Percentiles rank a stretch among this genome's conserved stretches.
These are phyloP conservation scores for Lycocerus yunnanus DNA, from an alignment of 2,888 invertebrate genomes.

Conservation along the genomic window DNA sequence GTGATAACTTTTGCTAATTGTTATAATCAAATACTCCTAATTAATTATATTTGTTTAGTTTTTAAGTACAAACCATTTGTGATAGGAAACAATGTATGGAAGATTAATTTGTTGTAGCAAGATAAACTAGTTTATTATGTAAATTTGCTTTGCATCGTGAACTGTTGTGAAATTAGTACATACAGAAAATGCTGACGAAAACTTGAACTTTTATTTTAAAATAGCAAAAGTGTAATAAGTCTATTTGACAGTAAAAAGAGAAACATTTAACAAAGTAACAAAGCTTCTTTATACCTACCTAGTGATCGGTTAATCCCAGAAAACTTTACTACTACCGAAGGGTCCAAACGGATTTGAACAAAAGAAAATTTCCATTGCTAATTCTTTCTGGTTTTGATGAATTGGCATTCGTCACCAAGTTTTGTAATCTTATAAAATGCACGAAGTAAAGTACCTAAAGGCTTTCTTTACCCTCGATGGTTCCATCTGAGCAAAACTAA, in stretches of 20 bases:
- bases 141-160: background rate
- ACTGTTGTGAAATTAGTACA: background rate
- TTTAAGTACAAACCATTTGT: background rate
- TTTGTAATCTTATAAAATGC: background rate
- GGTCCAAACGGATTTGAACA: background rate
- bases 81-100: background rate
- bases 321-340: background rate
- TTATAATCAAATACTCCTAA: too few relatives aligned
- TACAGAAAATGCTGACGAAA: background rate
- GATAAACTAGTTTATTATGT: background rate
- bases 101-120: background rate
- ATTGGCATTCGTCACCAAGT: background rate
- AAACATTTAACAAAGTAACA: background rate
- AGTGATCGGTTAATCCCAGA: background rate
- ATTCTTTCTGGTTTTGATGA: constrained; percentile 1
- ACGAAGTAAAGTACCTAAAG: too few relatives aligned
- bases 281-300: background rate
- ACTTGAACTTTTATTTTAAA: background rate
- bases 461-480: too few relatives aligned
- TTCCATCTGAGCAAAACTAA: background rate
- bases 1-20: too few relatives aligned
- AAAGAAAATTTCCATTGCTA: constrained; percentile 2
- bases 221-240: background rate
- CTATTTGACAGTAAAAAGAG: background rate
- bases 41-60: background rate